phyloP scores from a whole-genome alignment of 1,140 invertebrate genomes.

The Drosophila varians region DNA sequence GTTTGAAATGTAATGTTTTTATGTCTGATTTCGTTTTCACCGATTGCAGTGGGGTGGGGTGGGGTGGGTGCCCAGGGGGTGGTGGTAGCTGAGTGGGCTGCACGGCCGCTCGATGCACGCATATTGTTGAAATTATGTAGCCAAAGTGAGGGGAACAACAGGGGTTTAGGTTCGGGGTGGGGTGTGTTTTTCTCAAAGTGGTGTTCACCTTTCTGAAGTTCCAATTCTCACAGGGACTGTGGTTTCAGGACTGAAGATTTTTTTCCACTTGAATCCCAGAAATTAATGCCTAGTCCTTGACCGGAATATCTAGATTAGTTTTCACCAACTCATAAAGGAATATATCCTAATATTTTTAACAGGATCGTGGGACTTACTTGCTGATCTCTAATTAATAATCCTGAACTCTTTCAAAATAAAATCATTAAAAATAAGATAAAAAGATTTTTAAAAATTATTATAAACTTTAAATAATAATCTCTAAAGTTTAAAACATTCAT shows the following conservation, averaged over 20 bases:
- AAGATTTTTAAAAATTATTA: too few species aligned
- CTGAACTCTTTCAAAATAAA: too few species aligned
- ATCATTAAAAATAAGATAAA: too few species aligned
- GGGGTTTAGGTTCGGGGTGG: constrained; percentile 1
- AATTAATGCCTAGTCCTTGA: not conserved
- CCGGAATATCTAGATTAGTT: too few species aligned
- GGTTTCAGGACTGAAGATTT: not conserved
- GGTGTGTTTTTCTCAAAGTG: constrained; percentile 33
- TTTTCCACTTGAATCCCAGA: too few species aligned
- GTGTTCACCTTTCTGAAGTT: constrained; percentile 66
- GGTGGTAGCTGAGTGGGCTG: not conserved
- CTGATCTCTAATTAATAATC: too few species aligned
- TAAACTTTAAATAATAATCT: too few species aligned
- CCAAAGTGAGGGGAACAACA: constrained; percentile 32
- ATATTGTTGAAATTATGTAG: constrained; percentile 83
- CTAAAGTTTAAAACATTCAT: too few species aligned
- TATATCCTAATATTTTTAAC: too few species aligned
- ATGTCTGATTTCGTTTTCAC: constrained; percentile 83
- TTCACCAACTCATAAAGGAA: too few species aligned
- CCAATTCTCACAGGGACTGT: constrained; percentile 40
- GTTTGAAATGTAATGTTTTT: constrained; percentile 83
- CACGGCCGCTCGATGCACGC: constrained; percentile 55
- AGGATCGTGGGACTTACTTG: too few species aligned
- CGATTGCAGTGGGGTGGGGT: constrained; percentile 25
- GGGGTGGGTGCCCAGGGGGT: constrained; percentile 4